A percentile compares a stretch with the other conserved stretches of the same genome.
Evolutionary conservation across 1,140 invertebrate species (phyloP).

Genomic region (Drosophila suzukii): DNA sequence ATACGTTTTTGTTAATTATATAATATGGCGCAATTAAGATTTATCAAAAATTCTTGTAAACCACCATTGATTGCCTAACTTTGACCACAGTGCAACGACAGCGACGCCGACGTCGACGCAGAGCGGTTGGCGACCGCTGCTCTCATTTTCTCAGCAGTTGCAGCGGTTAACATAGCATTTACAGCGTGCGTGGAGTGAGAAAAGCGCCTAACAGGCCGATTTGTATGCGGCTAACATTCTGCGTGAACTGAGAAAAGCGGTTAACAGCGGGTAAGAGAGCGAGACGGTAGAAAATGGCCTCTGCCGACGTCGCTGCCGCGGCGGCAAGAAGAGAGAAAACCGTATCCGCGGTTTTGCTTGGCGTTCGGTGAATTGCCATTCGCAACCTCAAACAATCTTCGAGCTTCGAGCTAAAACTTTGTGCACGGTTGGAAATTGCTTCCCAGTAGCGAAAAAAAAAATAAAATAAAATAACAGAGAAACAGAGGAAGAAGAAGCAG

Average conservation of each 20-base stretch:
- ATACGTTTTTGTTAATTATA: too few species aligned
- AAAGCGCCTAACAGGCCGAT: background rate
- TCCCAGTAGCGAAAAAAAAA: conserved; percentile 18
- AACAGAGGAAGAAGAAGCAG: conserved; percentile 22
- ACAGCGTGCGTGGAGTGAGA: conserved; percentile 4
- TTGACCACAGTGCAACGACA: background rate
- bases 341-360: conserved; percentile 10
- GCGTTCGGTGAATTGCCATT: conserved; percentile 36
- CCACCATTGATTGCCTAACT: too few species aligned
- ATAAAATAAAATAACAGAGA: conserved; percentile 16
- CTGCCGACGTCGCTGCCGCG: conserved; percentile 1
- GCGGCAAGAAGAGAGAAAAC: background rate
- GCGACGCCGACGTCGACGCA: background rate
- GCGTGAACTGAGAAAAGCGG: conserved; percentile 3
- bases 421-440: conserved; percentile 70
- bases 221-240: background rate
- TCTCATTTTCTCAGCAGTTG: conserved; percentile 43
- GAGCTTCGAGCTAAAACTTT: conserved; percentile 45
- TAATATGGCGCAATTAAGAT: too few species aligned
- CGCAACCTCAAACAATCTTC: conserved; percentile 36
- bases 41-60: too few species aligned
- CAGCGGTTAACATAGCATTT: background rate
- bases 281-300: background rate
- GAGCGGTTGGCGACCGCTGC: background rate
- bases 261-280: conserved; percentile 1